These are phyloP conservation scores for Drosophila ficusphila DNA, from an alignment of 1,140 invertebrate species.

Conservation along the genomic window DNA sequence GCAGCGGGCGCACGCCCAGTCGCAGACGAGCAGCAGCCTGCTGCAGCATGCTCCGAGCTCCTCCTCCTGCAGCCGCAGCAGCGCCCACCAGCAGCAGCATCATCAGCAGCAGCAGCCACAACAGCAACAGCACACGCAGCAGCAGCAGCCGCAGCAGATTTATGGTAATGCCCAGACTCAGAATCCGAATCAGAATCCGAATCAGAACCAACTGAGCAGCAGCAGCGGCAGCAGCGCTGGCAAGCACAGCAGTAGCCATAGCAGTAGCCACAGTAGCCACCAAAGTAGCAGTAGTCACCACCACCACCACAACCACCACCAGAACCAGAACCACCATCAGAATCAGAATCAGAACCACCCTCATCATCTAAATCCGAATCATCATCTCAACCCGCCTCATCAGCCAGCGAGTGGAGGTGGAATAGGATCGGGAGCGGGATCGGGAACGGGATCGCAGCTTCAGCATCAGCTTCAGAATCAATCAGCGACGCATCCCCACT, in stretches of 20 bases:
- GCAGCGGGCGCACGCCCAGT: slow-evolving; percentile 84
- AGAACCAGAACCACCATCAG: slow-evolving; percentile 43
- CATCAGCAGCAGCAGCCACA: slow-evolving; percentile 45
- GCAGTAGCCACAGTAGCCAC: slow-evolving; percentile 54
- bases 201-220: slow-evolving; percentile 51
- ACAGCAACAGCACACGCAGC: slow-evolving; percentile 55
- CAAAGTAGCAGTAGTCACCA: slow-evolving; percentile 69
- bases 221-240: slow-evolving; percentile 51
- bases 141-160: slow-evolving; percentile 62
- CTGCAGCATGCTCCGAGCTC: slow-evolving; percentile 62
- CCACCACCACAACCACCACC: slow-evolving; percentile 57
- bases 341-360: slow-evolving; percentile 42
- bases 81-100: slow-evolving; percentile 47
- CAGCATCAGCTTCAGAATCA: slow-evolving; percentile 64
- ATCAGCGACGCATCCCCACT: slow-evolving; percentile 73
- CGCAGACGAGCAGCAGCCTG: slow-evolving; percentile 84
- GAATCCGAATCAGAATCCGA: slow-evolving; percentile 41
- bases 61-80: slow-evolving; percentile 41
- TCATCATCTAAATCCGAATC: slow-evolving; percentile 48
- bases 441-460: slow-evolving; percentile 48
- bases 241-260: slow-evolving; percentile 53
- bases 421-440: slow-evolving; percentile 75
- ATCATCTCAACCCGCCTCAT: slow-evolving; percentile 36
- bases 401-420: slow-evolving; percentile 79
- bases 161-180: slow-evolving; percentile 72